These are phyloP conservation scores for Cantharis rufa DNA, from an alignment of 2,888 invertebrate genomes.

Conservation along the genomic window DNA sequence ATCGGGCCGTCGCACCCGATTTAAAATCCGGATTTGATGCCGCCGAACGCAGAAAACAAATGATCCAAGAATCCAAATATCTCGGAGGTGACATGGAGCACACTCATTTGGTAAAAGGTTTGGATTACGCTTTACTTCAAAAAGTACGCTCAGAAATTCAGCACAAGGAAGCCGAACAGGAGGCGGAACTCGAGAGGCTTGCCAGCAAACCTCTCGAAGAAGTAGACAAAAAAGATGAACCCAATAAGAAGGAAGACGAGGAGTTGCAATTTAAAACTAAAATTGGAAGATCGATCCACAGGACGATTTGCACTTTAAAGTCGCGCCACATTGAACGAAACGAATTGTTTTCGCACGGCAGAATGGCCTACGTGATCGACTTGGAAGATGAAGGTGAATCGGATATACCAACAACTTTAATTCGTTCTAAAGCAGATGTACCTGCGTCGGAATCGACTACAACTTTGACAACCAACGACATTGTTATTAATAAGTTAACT, in stretches of 20 bases:
- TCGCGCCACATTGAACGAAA: conserved; percentile 78
- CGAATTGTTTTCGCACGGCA: conserved; percentile 90
- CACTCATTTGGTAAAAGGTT: conserved; percentile 95
- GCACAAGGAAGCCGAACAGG: conserved; percentile 78
- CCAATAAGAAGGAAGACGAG: conserved; percentile 64
- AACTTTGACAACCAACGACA: conserved; percentile 77
- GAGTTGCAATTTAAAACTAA: conserved; percentile 83
- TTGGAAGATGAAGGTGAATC: conserved; percentile 83
- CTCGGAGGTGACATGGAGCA: conserved; percentile 99
- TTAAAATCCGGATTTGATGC: conserved; percentile 92
- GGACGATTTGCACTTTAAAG: conserved; percentile 68
- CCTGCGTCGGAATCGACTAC: conserved; percentile 68
- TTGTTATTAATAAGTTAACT: conserved; percentile 93
- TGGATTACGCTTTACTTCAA: conserved; percentile 88
- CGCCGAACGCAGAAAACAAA: conserved; percentile 90
- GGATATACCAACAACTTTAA: conserved; percentile 95
- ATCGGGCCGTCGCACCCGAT: conserved; percentile 93
- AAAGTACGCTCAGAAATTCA: conserved; percentile 92
- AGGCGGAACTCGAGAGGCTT: conserved; percentile 77
- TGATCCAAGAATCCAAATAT: conserved; percentile 98
- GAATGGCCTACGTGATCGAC: conserved; percentile 99
- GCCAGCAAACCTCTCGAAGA: conserved; percentile 64
- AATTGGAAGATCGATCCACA: conserved; percentile 77
- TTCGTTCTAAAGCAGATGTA: conserved; percentile 88
- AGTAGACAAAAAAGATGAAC: conserved; percentile 50